These are phyloP conservation scores for Garrulus glandarius DNA, from an alignment of 2,797 vertebrate genomes.

Conservation along the genomic window DNA sequence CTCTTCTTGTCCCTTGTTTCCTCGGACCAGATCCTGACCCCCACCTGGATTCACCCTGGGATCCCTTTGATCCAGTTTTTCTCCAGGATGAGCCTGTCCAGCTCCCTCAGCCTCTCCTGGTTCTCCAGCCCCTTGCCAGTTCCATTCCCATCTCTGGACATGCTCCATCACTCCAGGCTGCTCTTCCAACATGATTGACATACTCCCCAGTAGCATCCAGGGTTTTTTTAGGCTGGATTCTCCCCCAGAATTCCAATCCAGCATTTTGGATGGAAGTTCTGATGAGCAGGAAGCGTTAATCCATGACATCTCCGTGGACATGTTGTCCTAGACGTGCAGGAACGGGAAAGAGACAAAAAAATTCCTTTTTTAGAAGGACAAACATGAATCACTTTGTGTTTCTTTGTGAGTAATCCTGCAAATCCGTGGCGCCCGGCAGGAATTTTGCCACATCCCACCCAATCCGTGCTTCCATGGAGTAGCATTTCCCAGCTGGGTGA, in stretches of 20 bases:
- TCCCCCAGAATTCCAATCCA: neutral
- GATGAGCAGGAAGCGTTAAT: rapidly evolving
- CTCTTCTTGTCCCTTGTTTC: neutral
- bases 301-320: neutral
- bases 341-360: neutral
- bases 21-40: neutral
- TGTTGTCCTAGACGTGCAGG: rapidly evolving
- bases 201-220: neutral
- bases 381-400: neutral
- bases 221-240: neutral
- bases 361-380: neutral
- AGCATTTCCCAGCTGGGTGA: neutral
- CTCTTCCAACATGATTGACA: rapidly evolving
- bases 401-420: neutral
- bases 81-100: neutral
- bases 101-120: neutral
- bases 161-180: neutral
- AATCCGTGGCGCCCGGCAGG: neutral
- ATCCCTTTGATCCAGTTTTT: neutral
- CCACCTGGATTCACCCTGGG: neutral
- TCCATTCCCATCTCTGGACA: neutral
- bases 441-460: neutral
- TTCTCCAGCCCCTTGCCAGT: neutral
- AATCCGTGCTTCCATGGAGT: neutral
- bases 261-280: neutral